Conservation (phyloP, 2,113 vertebrate species). For the Brachyhypopomus gauderio region DNA sequence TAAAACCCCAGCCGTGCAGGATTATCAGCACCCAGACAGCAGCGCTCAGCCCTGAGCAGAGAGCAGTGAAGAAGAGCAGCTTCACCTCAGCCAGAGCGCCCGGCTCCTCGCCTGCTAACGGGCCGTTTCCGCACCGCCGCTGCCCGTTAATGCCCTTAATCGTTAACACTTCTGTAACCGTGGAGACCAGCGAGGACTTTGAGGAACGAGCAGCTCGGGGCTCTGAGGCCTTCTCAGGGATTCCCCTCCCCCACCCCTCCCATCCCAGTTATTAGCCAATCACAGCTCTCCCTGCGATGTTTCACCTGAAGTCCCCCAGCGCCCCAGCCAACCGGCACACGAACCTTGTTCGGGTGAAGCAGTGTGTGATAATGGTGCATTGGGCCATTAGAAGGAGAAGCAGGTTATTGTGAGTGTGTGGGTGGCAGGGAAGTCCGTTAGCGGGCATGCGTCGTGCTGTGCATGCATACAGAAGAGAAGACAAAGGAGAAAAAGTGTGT, state of each 20-base stretch:
- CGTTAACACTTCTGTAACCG: constrained; percentile 21
- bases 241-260: neutral
- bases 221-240: neutral
- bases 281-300: constrained; percentile 11
- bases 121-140: constrained; percentile 7
- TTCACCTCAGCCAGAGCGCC: constrained; percentile 1
- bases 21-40: neutral
- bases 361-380: constrained; percentile 11
- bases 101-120: constrained; percentile 20
- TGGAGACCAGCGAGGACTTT: constrained; percentile 15
- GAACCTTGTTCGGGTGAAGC: neutral
- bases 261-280: constrained; percentile 22
- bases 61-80: neutral
- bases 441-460: constrained; percentile 21
- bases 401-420: constrained; percentile 34
- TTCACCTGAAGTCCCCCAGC: neutral
- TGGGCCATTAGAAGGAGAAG: constrained; percentile 29
- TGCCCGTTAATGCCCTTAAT: constrained; percentile 23
- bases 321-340: neutral
- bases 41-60: neutral
- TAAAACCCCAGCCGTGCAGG: too few species aligned
- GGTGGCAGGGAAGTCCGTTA: constrained; percentile 50
- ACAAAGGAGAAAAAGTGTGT: neutral
- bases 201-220: neutral
- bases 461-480: constrained; percentile 20